Percentiles rank a stretch among this genome's conserved stretches.
These are phyloP conservation scores for Apamea crenata DNA, from an alignment of 2,888 invertebrate genomes.

Conservation along the genomic window DNA sequence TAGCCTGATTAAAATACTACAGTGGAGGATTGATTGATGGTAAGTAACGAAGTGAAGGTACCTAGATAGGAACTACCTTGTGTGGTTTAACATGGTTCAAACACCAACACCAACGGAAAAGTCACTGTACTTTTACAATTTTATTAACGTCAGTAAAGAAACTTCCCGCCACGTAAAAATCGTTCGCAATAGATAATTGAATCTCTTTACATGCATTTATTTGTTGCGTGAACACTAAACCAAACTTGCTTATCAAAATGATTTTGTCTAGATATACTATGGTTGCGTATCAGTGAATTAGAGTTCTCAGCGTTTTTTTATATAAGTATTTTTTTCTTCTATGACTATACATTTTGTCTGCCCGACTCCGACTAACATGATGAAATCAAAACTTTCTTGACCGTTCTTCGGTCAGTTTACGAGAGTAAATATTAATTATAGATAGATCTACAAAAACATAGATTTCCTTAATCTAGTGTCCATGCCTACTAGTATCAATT, in stretches of 20 bases:
- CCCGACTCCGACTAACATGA: not conserved
- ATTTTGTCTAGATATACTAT: not conserved
- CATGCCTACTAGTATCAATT: not conserved
- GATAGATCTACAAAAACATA: not conserved
- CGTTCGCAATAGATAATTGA: not conserved
- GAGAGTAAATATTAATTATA: not conserved
- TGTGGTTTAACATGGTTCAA: too few relatives aligned
- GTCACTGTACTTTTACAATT: not conserved
- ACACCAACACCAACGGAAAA: not conserved
- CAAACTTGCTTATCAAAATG: not conserved
- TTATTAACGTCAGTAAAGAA: not conserved
- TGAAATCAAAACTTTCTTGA: not conserved
- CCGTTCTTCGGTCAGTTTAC: not conserved
- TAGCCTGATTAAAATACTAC: not conserved
- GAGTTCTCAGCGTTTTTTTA: not conserved
- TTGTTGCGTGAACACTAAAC: not conserved
- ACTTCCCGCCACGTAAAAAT: constrained; percentile 1
- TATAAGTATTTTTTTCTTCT: not conserved
- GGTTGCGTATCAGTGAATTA: not conserved
- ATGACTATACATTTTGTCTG: not conserved
- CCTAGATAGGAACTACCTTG: too few relatives aligned
- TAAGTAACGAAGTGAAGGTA: too few relatives aligned
- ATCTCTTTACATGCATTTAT: not conserved
- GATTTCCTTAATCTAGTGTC: not conserved
- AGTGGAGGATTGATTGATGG: not conserved